Percentiles rank a stretch among this genome's conserved stretches.
These are phyloP conservation scores for Triplophysa dalaica DNA, from an alignment of 2,113 vertebrate species.

Conservation along the genomic window DNA sequence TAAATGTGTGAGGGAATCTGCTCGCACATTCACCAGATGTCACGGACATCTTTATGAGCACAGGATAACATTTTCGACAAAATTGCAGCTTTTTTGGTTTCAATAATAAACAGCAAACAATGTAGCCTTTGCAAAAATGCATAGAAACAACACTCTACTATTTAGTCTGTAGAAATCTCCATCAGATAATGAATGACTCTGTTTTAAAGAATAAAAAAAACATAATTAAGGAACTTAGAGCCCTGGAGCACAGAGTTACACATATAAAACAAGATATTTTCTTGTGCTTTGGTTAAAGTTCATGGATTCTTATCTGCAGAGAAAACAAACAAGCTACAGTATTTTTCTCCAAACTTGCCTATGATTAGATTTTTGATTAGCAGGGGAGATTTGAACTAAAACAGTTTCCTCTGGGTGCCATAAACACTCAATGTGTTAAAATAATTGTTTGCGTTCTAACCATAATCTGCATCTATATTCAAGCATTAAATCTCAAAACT, in stretches of 20 bases:
- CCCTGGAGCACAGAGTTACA: not conserved
- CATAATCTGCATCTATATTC: not conserved
- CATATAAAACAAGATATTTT: not conserved
- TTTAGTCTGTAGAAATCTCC: not conserved
- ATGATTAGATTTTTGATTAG: not conserved
- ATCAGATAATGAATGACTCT: not conserved
- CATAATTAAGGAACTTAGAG: not conserved
- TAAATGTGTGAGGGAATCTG: conserved; percentile 16
- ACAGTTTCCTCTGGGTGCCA: not conserved
- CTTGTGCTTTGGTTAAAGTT: not conserved
- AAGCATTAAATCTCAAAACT: not conserved
- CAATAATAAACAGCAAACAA: not conserved
- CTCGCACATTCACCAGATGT: conserved; percentile 30
- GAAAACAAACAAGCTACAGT: not conserved
- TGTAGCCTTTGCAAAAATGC: not conserved
- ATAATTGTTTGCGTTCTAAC: not conserved
- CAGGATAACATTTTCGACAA: not conserved
- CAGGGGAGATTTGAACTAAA: not conserved
- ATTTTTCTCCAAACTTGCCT: not conserved
- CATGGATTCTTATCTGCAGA: not conserved
- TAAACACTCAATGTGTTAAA: not conserved
- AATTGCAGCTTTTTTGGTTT: not conserved
- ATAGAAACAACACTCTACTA: not conserved
- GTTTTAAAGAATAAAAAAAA: not conserved
- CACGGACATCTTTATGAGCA: not conserved